phyloP scores from a whole-genome alignment of 1,140 invertebrate species.

The Aphelinus atriplicis region DNA sequence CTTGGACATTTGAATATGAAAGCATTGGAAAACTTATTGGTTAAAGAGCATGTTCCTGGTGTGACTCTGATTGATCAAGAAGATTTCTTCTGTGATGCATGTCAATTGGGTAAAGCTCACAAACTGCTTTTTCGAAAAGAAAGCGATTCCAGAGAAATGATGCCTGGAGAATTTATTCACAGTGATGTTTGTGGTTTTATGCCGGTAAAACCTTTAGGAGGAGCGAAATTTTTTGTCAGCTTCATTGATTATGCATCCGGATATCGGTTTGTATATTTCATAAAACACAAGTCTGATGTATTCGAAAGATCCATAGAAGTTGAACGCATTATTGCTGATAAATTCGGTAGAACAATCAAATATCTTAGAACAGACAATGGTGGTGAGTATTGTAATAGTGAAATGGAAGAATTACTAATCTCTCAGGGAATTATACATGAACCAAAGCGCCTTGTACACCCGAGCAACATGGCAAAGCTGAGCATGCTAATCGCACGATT shows the following conservation, averaged over 20 bases:
- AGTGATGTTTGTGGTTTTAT: conserved; percentile 55
- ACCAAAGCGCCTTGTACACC: conserved; percentile 55
- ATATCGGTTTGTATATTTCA: conserved; percentile 31
- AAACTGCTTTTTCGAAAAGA: conserved; percentile 20
- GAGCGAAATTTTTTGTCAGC: conserved; percentile 49
- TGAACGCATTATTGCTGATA: conserved; percentile 38
- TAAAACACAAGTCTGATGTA: conserved; percentile 42
- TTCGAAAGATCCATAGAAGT: conserved; percentile 40
- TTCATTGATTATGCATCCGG: conserved; percentile 49
- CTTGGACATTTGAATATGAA: conserved; percentile 22
- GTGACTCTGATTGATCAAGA: background rate
- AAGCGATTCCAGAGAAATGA: background rate
- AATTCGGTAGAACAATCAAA: conserved; percentile 38
- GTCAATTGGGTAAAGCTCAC: conserved; percentile 24
- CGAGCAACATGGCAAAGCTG: conserved; percentile 58
- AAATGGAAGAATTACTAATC: conserved; percentile 33
- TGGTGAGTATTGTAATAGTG: conserved; percentile 34
- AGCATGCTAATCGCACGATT: conserved; percentile 60
- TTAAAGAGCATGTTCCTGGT: conserved; percentile 9
- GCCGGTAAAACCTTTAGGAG: conserved; percentile 43
- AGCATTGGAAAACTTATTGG: background rate
- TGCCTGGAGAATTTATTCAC: conserved; percentile 36
- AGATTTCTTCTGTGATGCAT: conserved; percentile 32
- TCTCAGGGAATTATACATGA: conserved; percentile 43
- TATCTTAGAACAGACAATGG: conserved; percentile 40